A percentile compares a stretch with the other conserved stretches of the same genome.
Conservation (phyloP, 2,888 invertebrate genomes). For the Digitonthophagus gazella region DNA sequence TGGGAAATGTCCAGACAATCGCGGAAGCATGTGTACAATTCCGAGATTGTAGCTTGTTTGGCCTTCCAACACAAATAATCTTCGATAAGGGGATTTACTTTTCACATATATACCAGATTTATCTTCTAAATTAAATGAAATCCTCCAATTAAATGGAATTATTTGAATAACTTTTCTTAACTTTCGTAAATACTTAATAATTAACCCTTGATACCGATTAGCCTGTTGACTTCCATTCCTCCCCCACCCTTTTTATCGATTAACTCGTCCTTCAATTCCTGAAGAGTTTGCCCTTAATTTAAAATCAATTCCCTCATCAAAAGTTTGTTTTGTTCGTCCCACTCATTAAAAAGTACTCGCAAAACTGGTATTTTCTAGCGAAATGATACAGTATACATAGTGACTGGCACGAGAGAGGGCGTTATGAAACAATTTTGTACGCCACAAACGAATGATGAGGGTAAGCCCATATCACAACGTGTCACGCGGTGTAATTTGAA, state of each 20-base stretch:
- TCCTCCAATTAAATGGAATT: background rate
- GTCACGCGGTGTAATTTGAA: slow-evolving; percentile 24
- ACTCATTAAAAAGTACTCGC: background rate
- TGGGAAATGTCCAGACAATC: background rate
- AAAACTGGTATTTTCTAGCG: background rate
- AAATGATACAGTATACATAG: background rate
- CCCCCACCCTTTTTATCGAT: no score
- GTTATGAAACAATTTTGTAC: slow-evolving; percentile 18
- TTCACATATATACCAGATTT: background rate
- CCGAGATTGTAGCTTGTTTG: background rate
- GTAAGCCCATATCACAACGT: slow-evolving; percentile 24
- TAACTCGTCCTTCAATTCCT: background rate
- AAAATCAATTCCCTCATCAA: background rate
- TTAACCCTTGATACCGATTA: no score
- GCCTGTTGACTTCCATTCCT: no score
- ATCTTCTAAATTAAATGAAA: no score
- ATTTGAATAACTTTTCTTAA: background rate
- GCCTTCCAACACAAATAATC: background rate
- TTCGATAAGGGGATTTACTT: background rate
- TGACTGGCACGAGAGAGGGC: slow-evolving; percentile 5
- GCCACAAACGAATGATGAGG: slow-evolving; percentile 23
- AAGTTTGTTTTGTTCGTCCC: background rate
- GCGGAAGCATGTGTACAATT: background rate
- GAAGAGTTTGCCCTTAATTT: background rate
- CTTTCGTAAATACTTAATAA: background rate